Evolutionary conservation across 2,888 invertebrate genomes (phyloP).

Genomic region (Scaeva pyrastri): DNA sequence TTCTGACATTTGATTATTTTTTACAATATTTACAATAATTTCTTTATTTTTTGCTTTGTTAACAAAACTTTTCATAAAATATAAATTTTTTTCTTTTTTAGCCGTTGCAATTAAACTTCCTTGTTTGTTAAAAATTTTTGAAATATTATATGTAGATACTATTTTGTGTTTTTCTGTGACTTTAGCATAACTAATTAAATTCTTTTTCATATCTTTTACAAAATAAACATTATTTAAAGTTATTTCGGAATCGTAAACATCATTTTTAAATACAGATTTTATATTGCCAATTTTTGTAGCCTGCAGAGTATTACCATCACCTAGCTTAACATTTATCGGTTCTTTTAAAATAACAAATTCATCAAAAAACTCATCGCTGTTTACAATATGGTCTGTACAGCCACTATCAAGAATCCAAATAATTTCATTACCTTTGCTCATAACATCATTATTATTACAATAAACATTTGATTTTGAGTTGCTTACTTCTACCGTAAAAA

Average conservation of each 20-base stretch:
- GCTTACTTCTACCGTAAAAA: slow-evolving; percentile 14
- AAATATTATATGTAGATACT: slow-evolving; percentile 24
- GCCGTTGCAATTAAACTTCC: slow-evolving; percentile 37
- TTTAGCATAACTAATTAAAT: slow-evolving; percentile 39
- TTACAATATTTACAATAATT: background rate
- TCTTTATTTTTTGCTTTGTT: slow-evolving; percentile 19
- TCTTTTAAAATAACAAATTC: too few species aligned
- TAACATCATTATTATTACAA: slow-evolving; percentile 34
- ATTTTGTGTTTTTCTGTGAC: slow-evolving; percentile 45
- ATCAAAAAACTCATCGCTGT: too few species aligned
- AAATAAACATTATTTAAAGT: slow-evolving; percentile 7
- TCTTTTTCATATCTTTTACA: slow-evolving; percentile 34
- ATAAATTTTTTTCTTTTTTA: slow-evolving; percentile 41
- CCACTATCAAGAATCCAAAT: slow-evolving; percentile 19
- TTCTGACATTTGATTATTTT: slow-evolving; percentile 48
- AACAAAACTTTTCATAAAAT: slow-evolving; percentile 40
- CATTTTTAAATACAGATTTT: slow-evolving; percentile 18
- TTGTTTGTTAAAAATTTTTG: slow-evolving; percentile 32
- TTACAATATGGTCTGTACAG: too few species aligned
- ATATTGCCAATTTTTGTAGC: slow-evolving; percentile 46
- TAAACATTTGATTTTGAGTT: slow-evolving; percentile 2
- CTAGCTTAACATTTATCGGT: too few species aligned
- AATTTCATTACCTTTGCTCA: slow-evolving; percentile 41
- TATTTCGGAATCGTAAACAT: slow-evolving; percentile 12
- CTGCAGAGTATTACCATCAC: too few species aligned